Evolutionary conservation across 2,888 invertebrate species (phyloP).

Genomic region (Fragum whitleyi): DNA sequence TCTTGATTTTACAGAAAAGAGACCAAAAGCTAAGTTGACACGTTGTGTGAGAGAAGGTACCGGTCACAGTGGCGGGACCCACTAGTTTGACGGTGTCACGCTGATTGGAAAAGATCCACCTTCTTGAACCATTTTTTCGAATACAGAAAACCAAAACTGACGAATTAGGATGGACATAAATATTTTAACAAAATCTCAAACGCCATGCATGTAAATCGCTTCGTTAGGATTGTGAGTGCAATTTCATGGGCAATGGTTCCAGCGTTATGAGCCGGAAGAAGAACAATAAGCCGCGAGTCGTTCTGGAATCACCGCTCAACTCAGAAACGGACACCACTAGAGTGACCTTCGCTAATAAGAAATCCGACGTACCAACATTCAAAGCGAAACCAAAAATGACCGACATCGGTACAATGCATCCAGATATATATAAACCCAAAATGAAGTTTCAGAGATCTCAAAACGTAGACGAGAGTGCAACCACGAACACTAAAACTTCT

Average conservation of each 20-base stretch:
- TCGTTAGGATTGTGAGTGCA: too few relatives aligned
- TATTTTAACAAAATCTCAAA: too few relatives aligned
- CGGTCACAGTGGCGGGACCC: too few relatives aligned
- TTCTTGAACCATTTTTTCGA: too few relatives aligned
- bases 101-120: too few relatives aligned
- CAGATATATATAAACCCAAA: conserved; percentile 43
- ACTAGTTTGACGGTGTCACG: too few relatives aligned
- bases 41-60: too few relatives aligned
- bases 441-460: conserved; percentile 47
- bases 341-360: conserved; percentile 63
- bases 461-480: conserved; percentile 30
- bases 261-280: conserved; percentile 13
- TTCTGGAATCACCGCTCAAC: conserved; percentile 57
- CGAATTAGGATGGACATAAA: too few relatives aligned
- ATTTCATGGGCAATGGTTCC: conserved; percentile 57
- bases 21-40: too few relatives aligned
- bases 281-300: conserved; percentile 55
- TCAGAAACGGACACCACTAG: conserved; percentile 53
- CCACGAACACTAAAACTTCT: conserved; percentile 40
- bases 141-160: too few relatives aligned
- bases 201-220: too few relatives aligned
- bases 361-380: conserved; percentile 38
- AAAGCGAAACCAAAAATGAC: conserved; percentile 65
- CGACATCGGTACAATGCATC: conserved; percentile 61
- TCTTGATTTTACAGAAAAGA: too few relatives aligned